phyloP scores from a whole-genome alignment of 1,140 invertebrate genomes.

The Hyles vespertilio region DNA sequence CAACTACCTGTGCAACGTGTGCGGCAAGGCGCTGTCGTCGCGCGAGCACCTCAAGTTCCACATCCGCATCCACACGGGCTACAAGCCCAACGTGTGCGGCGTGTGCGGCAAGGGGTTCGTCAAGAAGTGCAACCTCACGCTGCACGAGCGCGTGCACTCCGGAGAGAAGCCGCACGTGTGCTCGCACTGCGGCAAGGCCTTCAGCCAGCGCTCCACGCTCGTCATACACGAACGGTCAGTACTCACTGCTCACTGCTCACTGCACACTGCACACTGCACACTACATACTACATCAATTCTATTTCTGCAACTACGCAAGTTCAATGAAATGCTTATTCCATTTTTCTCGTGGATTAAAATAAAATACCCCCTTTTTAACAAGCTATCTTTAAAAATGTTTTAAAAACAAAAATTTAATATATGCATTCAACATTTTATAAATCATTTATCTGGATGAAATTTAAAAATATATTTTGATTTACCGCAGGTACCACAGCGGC shows the following conservation, averaged over 20 bases:
- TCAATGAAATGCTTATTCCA: too few species aligned
- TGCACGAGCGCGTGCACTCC: constrained; percentile 80
- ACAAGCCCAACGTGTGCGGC: constrained; percentile 82
- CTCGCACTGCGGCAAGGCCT: constrained; percentile 83
- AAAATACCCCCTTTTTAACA: too few species aligned
- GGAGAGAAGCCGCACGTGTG: constrained; percentile 82
- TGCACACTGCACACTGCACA: too few species aligned
- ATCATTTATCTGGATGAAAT: too few species aligned
- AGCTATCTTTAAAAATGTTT: too few species aligned
- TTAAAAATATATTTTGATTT: too few species aligned
- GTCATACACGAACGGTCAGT: constrained; percentile 82
- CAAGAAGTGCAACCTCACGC: constrained; percentile 78
- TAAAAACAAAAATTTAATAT: too few species aligned
- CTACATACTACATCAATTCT: too few species aligned
- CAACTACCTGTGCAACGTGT: constrained; percentile 82
- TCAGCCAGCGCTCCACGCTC: constrained; percentile 86
- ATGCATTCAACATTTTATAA: too few species aligned
- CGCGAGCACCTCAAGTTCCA: constrained; percentile 84
- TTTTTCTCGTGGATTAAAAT: too few species aligned
- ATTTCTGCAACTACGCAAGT: too few species aligned
- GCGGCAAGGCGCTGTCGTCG: constrained; percentile 86
- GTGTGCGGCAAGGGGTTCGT: constrained; percentile 80
- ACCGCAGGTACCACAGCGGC: constrained; percentile 81
- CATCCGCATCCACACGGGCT: constrained; percentile 82
- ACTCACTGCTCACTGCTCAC: too few species aligned